Evolutionary conservation across 1,140 invertebrate species (phyloP), one percentile per base, ranked within the genome.

Genomic region (Macrocentrus cingulum): DNA sequence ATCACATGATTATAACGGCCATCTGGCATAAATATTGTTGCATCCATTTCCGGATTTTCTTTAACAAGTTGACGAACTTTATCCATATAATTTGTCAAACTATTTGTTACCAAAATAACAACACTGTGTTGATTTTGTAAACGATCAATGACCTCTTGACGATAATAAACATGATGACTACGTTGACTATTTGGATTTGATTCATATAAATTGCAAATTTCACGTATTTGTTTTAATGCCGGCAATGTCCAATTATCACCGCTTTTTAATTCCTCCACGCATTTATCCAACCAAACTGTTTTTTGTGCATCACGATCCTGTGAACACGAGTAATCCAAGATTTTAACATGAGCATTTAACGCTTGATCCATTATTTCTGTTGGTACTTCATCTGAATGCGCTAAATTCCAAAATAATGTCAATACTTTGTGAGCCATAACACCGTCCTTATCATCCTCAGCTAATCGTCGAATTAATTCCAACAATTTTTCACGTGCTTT

Each of bases 401-500:
- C 95, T 69, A 99, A 83, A 73, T 95, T 97, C 96, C 96, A 99
- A 74, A 99, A 91, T 13, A 99, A 81, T 50, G 94, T 94, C 60
- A 99, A 82, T n/a, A 97, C 93, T 84, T 98, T 99, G 73, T 97
- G 91, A 44, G 96, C 95, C 95, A 99, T 98, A 11, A 98, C 92
- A 56, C 96, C 96, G 79, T 98, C 95, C 76, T 98, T 98, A 80
- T 99, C 96, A 80, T 97, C 96, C 80, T 99, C 96, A 13, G 96
- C 95, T 54, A 99, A 79, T 67, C 95, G 84, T 56, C 96, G 84
- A 65, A 98, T 99, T 56, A 99, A 82, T 81, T 99, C 96, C 54
- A 99, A 80, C 45, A 98, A 81, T 74, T 97, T 94, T 81, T 99
- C 96, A 63, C 95, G 84, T 81, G 98, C 95, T 75, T 97, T 94